Evolutionary conservation across 2,888 invertebrate species (phyloP).

Genomic region (Tupiocoris notatus): DNA sequence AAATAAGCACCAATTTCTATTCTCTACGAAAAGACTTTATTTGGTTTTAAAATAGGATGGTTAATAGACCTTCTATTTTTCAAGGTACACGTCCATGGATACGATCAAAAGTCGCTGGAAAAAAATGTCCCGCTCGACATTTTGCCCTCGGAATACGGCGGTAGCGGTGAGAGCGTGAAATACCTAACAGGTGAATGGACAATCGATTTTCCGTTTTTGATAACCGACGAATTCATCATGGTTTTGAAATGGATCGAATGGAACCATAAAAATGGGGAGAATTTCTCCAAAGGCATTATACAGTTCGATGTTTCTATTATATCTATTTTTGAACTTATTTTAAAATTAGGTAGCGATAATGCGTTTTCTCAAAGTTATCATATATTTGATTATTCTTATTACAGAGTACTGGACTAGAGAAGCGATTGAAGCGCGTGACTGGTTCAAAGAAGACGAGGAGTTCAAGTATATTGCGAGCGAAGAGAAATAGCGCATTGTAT

Average conservation of each 20-base stretch:
- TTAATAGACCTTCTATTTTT: no score
- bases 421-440: constrained; percentile 19
- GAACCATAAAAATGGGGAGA: no score
- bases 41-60: no score
- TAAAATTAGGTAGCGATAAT: neutral
- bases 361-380: neutral
- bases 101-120: constrained; percentile 55
- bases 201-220: neutral
- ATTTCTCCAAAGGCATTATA: no score
- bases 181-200: constrained; percentile 53
- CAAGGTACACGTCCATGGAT: constrained; percentile 56
- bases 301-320: no score
- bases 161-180: constrained; percentile 55
- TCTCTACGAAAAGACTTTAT: no score
- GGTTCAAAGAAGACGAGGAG: constrained; percentile 34
- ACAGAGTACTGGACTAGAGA: constrained; percentile 25
- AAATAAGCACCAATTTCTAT: no score
- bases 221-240: neutral
- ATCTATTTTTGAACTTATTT: no score
- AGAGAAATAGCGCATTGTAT: neutral
- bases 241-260: neutral
- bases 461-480: neutral
- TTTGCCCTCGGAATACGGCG: constrained; percentile 63
- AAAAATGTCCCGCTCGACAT: constrained; percentile 56
- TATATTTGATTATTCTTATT: constrained; percentile 1